phyloP scores from a whole-genome alignment of 2,888 invertebrate genomes.

The Thysanoteuthis rhombus region DNA sequence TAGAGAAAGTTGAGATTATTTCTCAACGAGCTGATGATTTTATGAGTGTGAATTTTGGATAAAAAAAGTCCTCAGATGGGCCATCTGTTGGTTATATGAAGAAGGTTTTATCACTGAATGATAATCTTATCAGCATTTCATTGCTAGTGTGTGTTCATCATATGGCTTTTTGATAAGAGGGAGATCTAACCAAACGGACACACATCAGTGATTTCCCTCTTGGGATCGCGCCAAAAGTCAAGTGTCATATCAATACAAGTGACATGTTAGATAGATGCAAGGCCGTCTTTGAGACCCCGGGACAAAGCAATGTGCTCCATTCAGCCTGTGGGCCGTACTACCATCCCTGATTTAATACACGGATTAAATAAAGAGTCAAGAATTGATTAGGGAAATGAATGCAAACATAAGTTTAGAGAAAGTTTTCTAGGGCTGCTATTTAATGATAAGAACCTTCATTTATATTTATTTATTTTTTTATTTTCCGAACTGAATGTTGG shows the following conservation, averaged over 20 bases:
- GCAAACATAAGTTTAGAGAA: too few species aligned
- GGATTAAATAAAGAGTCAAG: too few species aligned
- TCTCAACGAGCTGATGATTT: neutral
- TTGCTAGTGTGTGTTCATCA: neutral
- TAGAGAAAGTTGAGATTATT: neutral
- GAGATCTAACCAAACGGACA: neutral
- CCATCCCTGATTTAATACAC: too few species aligned
- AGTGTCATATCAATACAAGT: neutral
- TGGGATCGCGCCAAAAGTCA: neutral
- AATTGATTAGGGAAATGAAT: too few species aligned
- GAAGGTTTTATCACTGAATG: neutral
- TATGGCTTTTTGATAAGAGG: neutral
- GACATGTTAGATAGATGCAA: neutral
- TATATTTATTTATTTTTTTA: too few species aligned
- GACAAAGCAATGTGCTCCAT: too few species aligned
- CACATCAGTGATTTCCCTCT: neutral
- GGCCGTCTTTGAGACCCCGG: too few species aligned
- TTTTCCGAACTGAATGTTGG: too few species aligned
- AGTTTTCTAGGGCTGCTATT: too few species aligned
- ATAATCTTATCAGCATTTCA: neutral
- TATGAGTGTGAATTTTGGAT: neutral
- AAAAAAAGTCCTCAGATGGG: neutral
- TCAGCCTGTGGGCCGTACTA: too few species aligned
- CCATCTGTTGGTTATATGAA: neutral
- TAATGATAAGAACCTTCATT: too few species aligned